These are phyloP conservation scores for Furcifer pardalis DNA, from an alignment of 2,797 vertebrate species.

Conservation along the genomic window DNA sequence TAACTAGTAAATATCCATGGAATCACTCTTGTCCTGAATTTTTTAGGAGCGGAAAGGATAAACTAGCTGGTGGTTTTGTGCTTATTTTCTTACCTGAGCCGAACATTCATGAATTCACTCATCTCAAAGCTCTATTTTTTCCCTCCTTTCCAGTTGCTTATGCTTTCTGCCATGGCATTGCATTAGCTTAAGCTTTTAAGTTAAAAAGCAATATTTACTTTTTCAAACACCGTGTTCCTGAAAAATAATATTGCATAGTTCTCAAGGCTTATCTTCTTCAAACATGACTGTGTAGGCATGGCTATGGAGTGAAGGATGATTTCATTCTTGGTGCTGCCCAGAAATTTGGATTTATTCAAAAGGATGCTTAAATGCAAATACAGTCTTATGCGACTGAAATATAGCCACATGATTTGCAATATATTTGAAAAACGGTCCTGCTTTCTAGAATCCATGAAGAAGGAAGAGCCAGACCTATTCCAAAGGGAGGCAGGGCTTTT, in stretches of 20 bases:
- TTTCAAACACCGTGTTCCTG: background rate
- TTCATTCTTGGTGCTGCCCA: slow-evolving; percentile 42
- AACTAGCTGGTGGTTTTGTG: background rate
- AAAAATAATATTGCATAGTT: background rate
- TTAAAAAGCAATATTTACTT: background rate
- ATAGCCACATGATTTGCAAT: slow-evolving; percentile 13
- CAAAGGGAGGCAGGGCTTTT: background rate
- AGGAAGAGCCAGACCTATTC: background rate
- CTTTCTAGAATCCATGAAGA: slow-evolving; percentile 33
- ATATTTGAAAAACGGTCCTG: slow-evolving; percentile 39
- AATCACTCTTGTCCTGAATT: background rate
- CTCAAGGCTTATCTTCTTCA: slow-evolving; percentile 5
- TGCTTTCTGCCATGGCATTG: background rate
- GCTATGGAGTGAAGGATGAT: slow-evolving; percentile 36
- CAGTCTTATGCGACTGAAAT: slow-evolving; percentile 40
- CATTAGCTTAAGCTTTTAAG: background rate
- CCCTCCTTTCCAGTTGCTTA: background rate
- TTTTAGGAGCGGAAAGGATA: background rate
- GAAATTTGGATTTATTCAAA: slow-evolving; percentile 48
- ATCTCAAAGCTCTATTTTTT: background rate
- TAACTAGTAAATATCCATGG: background rate
- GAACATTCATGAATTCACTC: background rate
- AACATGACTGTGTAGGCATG: slow-evolving; percentile 12
- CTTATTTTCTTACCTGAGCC: background rate
- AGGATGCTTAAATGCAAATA: slow-evolving; percentile 40